Evolutionary conservation across 2,797 vertebrate species (phyloP), one percentile per base, ranked within the genome.

Genomic region (Sebastes steindachneri): DNA sequence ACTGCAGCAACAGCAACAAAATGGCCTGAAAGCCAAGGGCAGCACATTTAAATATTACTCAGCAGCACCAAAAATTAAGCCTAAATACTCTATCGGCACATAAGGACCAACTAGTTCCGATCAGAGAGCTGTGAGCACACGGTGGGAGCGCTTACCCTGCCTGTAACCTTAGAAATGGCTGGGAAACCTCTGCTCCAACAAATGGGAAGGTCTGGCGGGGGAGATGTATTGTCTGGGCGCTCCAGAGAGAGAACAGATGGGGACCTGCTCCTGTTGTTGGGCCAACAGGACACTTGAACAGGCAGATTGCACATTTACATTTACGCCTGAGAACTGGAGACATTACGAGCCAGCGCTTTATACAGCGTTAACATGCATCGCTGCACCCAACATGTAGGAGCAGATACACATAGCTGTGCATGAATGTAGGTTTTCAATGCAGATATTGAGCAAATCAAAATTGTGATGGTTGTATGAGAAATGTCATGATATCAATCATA

Each of bases 281-380:
- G 94, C 94, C 96, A 97, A 93, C 94, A 96, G 92, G 96, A 96
- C 93, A 96, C 95, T 92, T 88, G 95, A 93, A 97, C 31, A 88
- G 95, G 96, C 95, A 97, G 95, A 95, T 96, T 97, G 96, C 96
- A 97, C 97, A 98, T 98, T 95, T 97, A 96, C 93, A 98, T 94
- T 95, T 97, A 97, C 75, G 96, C 95, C 96, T 97, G 91, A 77
- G 95, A 96, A 94, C 83, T 89, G 91, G 93, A 77, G 78, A 87
- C 83, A 86, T 88, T 80, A 89, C 21, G 21, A 83, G 82, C 86
- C 57, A 70, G 69, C 60, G 53, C 53, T 82, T 87, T 57, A 77
- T 75, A 75, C 37, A 29, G 64, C 78, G 55, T 54, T 54, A 79
- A 63, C 71, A 76, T 70, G 75, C 69, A 60, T 66, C 62, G 23